Evolutionary conservation across 2,888 invertebrate species (phyloP), one percentile per base, ranked within the genome.

Genomic region (Villa cingulata): DNA sequence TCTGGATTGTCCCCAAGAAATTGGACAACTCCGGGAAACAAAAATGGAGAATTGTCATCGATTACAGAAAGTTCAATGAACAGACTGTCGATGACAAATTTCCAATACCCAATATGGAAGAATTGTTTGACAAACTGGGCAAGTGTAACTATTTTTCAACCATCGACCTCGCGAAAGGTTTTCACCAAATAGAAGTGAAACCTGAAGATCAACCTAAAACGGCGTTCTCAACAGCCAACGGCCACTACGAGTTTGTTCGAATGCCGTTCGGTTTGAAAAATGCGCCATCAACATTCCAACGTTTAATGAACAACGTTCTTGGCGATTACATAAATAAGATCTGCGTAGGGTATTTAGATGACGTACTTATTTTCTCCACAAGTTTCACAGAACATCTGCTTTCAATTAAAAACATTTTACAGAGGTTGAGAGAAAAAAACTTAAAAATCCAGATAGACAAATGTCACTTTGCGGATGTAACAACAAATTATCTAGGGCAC

Each of bases 241-340:
- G 29, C 12, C 41, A 41, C 19, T 41, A 41, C n/a, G 41, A 41
- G 29, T 41, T 41, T 41, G 17, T 16, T 7, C 41, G 41, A 2
- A 41, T 41, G 41, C 41, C 41, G 4, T 41, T 41, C 17, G 29
- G 41, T 3, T 17, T 41, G 9, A 41, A 41, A 29, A 41, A 41
- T 41, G 55, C 58, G 0, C 62, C 63, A 3, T 53, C 55, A 1
- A 62, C 62, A 1, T 66, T 66, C 48, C 61, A 62, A 50, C 20
- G 64, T 5, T 38, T 58, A 9, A 63, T 63, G 54, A 56, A 62
- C 48, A 51, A 54, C 39, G 54, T 59, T 2, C 46, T 66, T 6
- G 43, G 16, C 12, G 48, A 51, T 27, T 51, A 27, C 18, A 37
- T 44, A 5, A 37, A 44, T 10, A 37, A 27, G 45, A 15, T 52